Evolutionary conservation across 2,113 vertebrate genomes (phyloP).

Genomic region (Ageneiosus marmoratus): DNA sequence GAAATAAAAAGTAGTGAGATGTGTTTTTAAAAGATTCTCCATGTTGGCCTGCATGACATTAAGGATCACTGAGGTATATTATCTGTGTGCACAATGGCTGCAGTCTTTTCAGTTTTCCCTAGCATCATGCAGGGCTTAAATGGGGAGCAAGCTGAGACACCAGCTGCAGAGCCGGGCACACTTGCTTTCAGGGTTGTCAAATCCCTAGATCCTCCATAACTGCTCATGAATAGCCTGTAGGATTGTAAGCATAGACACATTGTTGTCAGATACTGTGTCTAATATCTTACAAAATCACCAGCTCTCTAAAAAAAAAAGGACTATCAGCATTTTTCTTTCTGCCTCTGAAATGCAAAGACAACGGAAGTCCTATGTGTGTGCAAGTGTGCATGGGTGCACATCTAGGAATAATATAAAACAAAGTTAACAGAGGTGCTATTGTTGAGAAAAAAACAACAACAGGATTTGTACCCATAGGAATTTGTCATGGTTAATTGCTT

Average conservation of each 20-base stretch:
- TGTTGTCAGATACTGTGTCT: constrained; percentile 66
- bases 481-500: constrained; percentile 43
- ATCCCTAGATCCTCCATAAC: constrained; percentile 58
- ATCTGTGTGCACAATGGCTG: constrained; percentile 68
- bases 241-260: constrained; percentile 58
- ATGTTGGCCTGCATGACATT: constrained; percentile 65
- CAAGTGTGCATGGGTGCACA: not conserved
- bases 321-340: constrained; percentile 22
- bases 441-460: not conserved
- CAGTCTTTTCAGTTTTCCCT: constrained; percentile 65
- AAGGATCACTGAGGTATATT: constrained; percentile 74
- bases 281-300: constrained; percentile 59
- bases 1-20: constrained; percentile 39
- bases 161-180: constrained; percentile 24
- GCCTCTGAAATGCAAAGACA: constrained; percentile 38
- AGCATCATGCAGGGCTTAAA: constrained; percentile 53
- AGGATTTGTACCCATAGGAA: not conserved
- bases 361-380: not conserved
- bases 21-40: constrained; percentile 15
- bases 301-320: constrained; percentile 54
- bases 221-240: constrained; percentile 65
- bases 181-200: constrained; percentile 58
- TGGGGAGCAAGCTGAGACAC: constrained; percentile 49
- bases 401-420: not conserved
- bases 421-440: not conserved